A percentile compares a stretch with the other conserved stretches of the same genome.
phyloP scores from a whole-genome alignment of 2,888 invertebrate species.

The Gortyna flavago region DNA sequence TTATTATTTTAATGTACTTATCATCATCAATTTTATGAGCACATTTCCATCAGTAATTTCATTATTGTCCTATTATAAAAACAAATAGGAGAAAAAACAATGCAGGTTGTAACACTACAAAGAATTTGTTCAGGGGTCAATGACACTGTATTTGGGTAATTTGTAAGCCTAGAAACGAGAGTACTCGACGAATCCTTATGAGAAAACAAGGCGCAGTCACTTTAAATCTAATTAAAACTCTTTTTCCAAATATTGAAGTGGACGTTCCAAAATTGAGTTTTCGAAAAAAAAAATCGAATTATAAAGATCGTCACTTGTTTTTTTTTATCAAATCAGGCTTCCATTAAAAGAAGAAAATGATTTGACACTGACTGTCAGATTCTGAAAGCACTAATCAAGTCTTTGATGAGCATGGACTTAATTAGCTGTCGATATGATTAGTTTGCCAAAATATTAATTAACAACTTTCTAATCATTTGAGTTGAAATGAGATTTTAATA shows the following conservation, averaged over 20 bases:
- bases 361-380: neutral
- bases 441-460: constrained; percentile 12
- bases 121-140: constrained; percentile 39
- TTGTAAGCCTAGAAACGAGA: constrained; percentile 23
- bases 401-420: no score
- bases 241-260: neutral
- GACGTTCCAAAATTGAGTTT: neutral
- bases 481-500: neutral
- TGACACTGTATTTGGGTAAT: constrained; percentile 39
- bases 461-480: neutral
- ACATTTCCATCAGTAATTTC: neutral
- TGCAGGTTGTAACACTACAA: constrained; percentile 12
- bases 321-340: neutral
- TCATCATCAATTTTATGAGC: constrained; percentile 1
- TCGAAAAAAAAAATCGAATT: neutral
- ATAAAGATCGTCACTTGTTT: neutral
- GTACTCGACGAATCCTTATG: constrained; percentile 18
- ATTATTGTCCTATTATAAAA: constrained; percentile 7
- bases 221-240: neutral
- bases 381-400: neutral
- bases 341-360: no score
- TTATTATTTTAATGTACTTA: neutral
- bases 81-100: constrained; percentile 2
- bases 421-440: no score
- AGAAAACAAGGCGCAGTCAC: neutral